Evolutionary conservation across 2,888 invertebrate species (phyloP).

Genomic region (Pyrrhia umbra): DNA sequence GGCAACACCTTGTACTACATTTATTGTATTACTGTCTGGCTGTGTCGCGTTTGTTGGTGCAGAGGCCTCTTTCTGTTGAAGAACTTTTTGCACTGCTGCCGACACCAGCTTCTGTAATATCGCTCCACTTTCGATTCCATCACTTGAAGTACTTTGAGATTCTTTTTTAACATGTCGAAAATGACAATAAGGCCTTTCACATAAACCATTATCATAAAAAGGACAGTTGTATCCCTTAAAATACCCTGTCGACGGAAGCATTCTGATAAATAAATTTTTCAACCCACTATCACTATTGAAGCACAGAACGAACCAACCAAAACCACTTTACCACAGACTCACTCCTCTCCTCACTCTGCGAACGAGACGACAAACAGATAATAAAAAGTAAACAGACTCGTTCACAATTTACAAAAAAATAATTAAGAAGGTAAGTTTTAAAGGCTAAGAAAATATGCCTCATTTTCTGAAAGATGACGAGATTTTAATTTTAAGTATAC

Average conservation of each 20-base stretch:
- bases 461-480: too few relatives aligned
- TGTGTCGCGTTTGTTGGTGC: constrained; percentile 65
- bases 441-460: too few relatives aligned
- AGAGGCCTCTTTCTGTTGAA: constrained; percentile 84
- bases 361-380: constrained; percentile 23
- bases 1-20: constrained; percentile 75
- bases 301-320: constrained; percentile 58
- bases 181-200: constrained; percentile 97
- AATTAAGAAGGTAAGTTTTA: too few relatives aligned
- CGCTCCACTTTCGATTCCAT: constrained; percentile 86
- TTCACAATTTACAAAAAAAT: constrained; percentile 9
- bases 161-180: constrained; percentile 96
- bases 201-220: constrained; percentile 94
- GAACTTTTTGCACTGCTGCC: constrained; percentile 91
- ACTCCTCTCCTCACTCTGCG: too few relatives aligned
- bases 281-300: constrained; percentile 29
- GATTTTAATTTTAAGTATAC: too few relatives aligned
- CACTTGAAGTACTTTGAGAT: constrained; percentile 79
- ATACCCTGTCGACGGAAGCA: constrained; percentile 97
- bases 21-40: constrained; percentile 61
- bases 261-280: constrained; percentile 77
- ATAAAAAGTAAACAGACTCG: constrained; percentile 21
- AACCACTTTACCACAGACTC: constrained; percentile 39
- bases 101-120: constrained; percentile 91
- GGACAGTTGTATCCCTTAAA: constrained; percentile 97